Evolutionary conservation across 2,113 vertebrate species (phyloP).

Genomic region (Cyanoramphus novaezelandiae): DNA sequence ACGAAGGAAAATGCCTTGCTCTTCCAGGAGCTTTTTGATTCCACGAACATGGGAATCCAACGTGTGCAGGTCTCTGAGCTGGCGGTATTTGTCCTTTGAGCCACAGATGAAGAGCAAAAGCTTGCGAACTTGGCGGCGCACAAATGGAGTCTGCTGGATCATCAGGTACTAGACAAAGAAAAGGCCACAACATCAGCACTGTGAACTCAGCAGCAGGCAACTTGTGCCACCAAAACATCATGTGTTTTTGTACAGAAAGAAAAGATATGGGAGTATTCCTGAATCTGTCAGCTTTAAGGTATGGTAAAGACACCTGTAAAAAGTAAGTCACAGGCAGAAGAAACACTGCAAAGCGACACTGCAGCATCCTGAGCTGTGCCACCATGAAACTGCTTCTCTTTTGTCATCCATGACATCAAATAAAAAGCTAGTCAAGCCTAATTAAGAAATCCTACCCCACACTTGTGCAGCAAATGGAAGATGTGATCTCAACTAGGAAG

Average conservation of each 20-base stretch:
- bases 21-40: constrained; percentile 95
- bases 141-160: constrained; percentile 98
- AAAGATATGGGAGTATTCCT: background rate
- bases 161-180: constrained; percentile 87
- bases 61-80: constrained; percentile 94
- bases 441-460: background rate
- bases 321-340: background rate
- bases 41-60: constrained; percentile 92
- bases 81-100: constrained; percentile 97
- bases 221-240: fast-evolving
- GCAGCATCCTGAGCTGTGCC: background rate
- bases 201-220: background rate
- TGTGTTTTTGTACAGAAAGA: background rate
- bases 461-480: background rate
- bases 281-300: background rate
- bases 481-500: background rate
- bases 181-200: background rate
- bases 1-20: constrained; percentile 94
- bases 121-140: constrained; percentile 95
- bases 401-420: background rate
- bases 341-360: background rate
- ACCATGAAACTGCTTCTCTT: background rate
- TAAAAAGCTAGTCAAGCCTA: background rate
- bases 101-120: constrained; percentile 97
- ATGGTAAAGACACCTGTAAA: background rate